phyloP scores from a whole-genome alignment of 2,888 invertebrate species.

The Amphipoea oculea region DNA sequence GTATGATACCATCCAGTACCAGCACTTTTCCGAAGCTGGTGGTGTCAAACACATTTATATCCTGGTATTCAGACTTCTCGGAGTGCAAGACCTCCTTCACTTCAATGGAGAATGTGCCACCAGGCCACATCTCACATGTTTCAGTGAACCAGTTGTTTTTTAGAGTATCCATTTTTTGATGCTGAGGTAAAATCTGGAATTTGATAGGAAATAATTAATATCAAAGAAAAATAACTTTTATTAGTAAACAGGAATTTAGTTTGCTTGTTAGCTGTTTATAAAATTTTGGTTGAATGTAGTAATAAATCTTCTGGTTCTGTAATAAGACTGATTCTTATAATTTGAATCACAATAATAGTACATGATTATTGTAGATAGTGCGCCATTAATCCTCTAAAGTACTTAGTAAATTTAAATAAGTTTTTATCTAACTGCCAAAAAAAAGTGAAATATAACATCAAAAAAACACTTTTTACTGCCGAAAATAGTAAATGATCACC shows the following conservation, averaged over 20 bases:
- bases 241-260: not conserved
- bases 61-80: conserved; percentile 95
- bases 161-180: conserved; percentile 91
- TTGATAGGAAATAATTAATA: not conserved
- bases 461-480: too few species aligned
- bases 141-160: conserved; percentile 98
- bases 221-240: not conserved
- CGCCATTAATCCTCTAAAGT: not conserved
- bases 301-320: not conserved
- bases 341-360: not conserved
- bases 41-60: conserved; percentile 96
- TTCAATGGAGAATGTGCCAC: conserved; percentile 96
- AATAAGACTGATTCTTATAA: too few species aligned
- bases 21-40: conserved; percentile 95
- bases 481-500: too few species aligned
- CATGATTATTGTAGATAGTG: not conserved
- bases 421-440: not conserved
- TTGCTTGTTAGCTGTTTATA: not conserved
- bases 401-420: not conserved
- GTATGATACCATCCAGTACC: conserved; percentile 98
- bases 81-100: conserved; percentile 94
- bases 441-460: too few species aligned
- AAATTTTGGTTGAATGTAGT: not conserved
- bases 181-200: conserved; percentile 26
- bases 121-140: conserved; percentile 97